Conservation (phyloP, 2,888 invertebrate species). For the Timema podura region DNA sequence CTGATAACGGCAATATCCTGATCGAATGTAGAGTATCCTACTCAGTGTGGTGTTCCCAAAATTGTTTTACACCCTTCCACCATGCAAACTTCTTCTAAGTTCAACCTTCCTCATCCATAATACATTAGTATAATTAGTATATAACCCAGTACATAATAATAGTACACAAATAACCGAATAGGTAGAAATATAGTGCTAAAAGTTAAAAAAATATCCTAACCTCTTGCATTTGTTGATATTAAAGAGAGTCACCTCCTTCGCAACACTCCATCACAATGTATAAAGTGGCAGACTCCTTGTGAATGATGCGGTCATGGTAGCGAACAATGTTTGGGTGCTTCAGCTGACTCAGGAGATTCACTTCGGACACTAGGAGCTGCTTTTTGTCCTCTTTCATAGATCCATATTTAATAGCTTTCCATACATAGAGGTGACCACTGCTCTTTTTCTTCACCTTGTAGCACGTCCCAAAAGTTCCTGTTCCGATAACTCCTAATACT, state of each 20-base stretch:
- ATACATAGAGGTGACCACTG: conserved; percentile 53
- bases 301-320: conserved; percentile 55
- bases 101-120: no score
- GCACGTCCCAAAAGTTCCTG: conserved; percentile 56
- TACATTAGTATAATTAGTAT: no score
- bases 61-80: no score
- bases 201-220: conserved; percentile 30
- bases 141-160: no score
- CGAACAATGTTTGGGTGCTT: conserved; percentile 55
- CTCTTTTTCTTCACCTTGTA: conserved; percentile 56
- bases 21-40: no score
- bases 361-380: conserved; percentile 52
- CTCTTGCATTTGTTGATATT: conserved; percentile 51
- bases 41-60: no score
- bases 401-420: conserved; percentile 60
- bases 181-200: no score
- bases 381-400: conserved; percentile 52
- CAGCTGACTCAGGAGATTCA: conserved; percentile 52
- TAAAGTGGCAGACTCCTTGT: conserved; percentile 52
- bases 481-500: conserved; percentile 55
- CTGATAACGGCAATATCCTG: no score
- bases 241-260: conserved; percentile 55
- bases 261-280: conserved; percentile 63
- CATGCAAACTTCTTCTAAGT: no score
- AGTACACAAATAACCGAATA: no score